Base-by-base conservation (phyloP, 2,113 vertebrate species). In the Actenoides hombroni region DNA sequence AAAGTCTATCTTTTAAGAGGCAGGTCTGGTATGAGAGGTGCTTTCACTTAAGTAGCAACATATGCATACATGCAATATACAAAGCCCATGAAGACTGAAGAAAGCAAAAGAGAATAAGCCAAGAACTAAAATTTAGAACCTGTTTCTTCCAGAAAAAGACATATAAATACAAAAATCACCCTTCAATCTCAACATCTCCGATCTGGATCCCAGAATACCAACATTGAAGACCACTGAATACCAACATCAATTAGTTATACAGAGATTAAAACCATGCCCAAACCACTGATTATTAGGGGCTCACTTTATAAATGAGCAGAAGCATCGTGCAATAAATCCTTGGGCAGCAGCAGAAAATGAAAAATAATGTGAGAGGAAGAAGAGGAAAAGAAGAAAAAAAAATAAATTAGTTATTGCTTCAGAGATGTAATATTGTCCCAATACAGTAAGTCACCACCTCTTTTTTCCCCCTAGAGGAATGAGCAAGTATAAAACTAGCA, bases 1-100 rank as follows among this genome's bases (percentile, higher is more conserved):
- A 71, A 83, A 83, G 40, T 94, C 70, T 73, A 0, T 94, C 86
- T 81, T 68, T 94, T 92, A 92, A 60, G 77, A 95, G 95, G 96
- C 97, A 97, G 96, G 97, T 97, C 97, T 97, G 95, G 93, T 95
- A 87, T 68, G 83, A 96, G 83, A 96, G 59, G 29, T 85, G 75
- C 74, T 93, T 94, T 94, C 74, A 76, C 56, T 84, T 39, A 67
- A 49, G 33, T n/a, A 95, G 59, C 56, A 87, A 74, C 19, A 35
- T 83, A 42, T 90, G 54, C 74, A 85, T 26, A 71, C 96, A 94
- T 97, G 96, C 96, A 97, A 64, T 60, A 46, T 54, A 82, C 21
- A 91, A 54, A 93, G 46, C 85, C 96, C 96, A 74, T 10, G 29
- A 86, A 95, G 56, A 90, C 49, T 67, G 78, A 59, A 95, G 68